Conservation (phyloP, 2,888 invertebrate species). For the Lydus trimaculatus region DNA sequence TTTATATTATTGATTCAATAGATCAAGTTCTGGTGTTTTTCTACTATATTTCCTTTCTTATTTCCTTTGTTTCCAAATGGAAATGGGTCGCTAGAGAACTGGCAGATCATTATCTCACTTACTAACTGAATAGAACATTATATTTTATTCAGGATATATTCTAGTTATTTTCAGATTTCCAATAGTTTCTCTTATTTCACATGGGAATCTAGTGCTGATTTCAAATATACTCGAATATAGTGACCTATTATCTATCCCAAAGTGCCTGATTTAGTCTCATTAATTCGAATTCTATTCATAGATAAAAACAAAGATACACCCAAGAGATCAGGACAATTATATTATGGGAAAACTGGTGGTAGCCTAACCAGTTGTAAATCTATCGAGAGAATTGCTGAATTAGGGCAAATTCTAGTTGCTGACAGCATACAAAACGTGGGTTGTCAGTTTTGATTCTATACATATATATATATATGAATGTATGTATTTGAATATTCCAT, state of each 20-base stretch:
- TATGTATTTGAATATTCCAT: not conserved
- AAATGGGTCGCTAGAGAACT: conserved; percentile 45
- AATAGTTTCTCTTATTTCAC: conserved; percentile 49
- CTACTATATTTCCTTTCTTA: not conserved
- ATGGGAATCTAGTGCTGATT: conserved; percentile 47
- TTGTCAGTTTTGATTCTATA: not conserved
- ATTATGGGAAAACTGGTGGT: not conserved
- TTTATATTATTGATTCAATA: conserved; percentile 4
- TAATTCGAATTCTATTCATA: conserved; percentile 4
- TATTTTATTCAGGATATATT: conserved; percentile 57
- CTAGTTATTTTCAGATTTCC: conserved; percentile 53
- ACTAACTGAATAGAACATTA: conserved; percentile 51
- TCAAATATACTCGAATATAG: conserved; percentile 26
- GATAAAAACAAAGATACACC: conserved; percentile 2
- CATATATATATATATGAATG: too few species aligned
- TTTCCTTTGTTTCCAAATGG: conserved; percentile 16
- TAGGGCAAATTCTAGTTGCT: not conserved
- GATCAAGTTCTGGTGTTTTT: conserved; percentile 18
- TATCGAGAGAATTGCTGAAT: not conserved
- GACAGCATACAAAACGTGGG: not conserved
- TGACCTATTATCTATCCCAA: not conserved
- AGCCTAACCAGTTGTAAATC: not conserved
- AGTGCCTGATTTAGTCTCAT: conserved; percentile 1
- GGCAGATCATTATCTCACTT: conserved; percentile 53
- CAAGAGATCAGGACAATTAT: not conserved